Percentiles rank a stretch among this genome's conserved stretches.
phyloP scores from a whole-genome alignment of 2,113 vertebrate genomes.

The Zingel zingel region DNA sequence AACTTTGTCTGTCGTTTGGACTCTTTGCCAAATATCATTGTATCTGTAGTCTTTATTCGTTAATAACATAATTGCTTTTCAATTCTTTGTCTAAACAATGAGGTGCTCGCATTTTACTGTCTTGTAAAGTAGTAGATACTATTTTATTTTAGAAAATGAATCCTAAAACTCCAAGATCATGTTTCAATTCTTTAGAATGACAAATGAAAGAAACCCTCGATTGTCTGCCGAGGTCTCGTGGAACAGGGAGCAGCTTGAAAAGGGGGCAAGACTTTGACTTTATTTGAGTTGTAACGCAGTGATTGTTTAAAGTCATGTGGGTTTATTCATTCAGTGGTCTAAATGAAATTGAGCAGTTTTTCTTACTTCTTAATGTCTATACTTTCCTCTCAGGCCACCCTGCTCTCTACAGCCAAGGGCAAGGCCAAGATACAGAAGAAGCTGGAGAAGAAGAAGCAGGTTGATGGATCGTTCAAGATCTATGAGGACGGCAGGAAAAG shows the following conservation, averaged over 20 bases:
- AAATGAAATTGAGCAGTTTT: neutral
- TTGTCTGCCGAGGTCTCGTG: neutral
- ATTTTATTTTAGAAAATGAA: neutral
- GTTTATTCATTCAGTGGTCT: neutral
- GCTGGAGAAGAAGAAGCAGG: conserved; percentile 93
- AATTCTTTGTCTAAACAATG: neutral
- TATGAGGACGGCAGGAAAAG: conserved; percentile 96
- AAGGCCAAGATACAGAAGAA: conserved; percentile 97
- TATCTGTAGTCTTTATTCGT: neutral
- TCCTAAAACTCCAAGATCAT: neutral
- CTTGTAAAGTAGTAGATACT: neutral
- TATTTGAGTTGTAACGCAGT: no score
- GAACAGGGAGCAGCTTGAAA: neutral
- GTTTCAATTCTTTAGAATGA: neutral
- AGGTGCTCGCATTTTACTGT: neutral
- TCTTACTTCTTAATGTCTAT: neutral
- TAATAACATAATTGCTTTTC: neutral
- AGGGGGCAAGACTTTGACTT: neutral
- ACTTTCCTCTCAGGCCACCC: conserved; percentile 86
- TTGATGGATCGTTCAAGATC: conserved; percentile 94
- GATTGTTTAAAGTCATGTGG: neutral
- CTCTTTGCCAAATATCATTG: neutral
- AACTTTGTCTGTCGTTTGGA: no score
- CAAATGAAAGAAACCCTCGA: neutral
- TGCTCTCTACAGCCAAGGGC: conserved; percentile 93